Evolutionary conservation across 2,797 vertebrate species (phyloP).

Genomic region (Megaceryle alcyon): DNA sequence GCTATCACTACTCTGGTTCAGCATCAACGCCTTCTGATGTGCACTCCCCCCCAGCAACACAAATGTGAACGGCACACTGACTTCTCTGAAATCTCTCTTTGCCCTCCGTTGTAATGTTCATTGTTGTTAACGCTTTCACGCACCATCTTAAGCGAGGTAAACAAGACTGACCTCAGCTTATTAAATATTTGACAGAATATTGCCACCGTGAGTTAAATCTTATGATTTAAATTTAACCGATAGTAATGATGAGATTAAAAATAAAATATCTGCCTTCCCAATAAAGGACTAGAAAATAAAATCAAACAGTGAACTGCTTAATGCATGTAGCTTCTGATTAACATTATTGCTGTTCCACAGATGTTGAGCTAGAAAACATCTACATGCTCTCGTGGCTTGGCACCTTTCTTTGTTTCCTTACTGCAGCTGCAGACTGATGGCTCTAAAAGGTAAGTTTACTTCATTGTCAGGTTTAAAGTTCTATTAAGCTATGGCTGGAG

Average conservation of each 20-base stretch:
- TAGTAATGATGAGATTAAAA: not conserved
- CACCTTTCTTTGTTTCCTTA: conserved; percentile 45
- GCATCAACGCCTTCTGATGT: conserved; percentile 5
- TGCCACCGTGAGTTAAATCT: not conserved
- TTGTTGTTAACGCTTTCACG: conserved; percentile 3
- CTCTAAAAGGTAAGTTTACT: conserved; percentile 44
- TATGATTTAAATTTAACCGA: not conserved
- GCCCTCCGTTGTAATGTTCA: not conserved
- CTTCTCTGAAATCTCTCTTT: conserved; percentile 48
- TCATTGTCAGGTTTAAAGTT: conserved; percentile 61
- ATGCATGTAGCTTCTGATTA: not conserved
- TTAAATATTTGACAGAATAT: not conserved
- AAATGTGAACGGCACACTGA: conserved; percentile 10
- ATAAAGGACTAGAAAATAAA: conserved; percentile 5
- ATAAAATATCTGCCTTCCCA: not conserved
- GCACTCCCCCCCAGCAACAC: not conserved
- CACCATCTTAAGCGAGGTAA: not conserved
- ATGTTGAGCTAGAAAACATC: conserved; percentile 14
- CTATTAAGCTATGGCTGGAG: conserved; percentile 57
- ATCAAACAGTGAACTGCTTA: not conserved
- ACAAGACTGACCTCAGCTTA: not conserved
- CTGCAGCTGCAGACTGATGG: conserved; percentile 50
- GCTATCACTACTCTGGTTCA: conserved; percentile 41
- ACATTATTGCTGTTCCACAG: conserved; percentile 5
- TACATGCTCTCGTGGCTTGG: not conserved